These are phyloP conservation scores for Lagopus muta DNA, from an alignment of 2,113 vertebrate species.

Conservation along the genomic window DNA sequence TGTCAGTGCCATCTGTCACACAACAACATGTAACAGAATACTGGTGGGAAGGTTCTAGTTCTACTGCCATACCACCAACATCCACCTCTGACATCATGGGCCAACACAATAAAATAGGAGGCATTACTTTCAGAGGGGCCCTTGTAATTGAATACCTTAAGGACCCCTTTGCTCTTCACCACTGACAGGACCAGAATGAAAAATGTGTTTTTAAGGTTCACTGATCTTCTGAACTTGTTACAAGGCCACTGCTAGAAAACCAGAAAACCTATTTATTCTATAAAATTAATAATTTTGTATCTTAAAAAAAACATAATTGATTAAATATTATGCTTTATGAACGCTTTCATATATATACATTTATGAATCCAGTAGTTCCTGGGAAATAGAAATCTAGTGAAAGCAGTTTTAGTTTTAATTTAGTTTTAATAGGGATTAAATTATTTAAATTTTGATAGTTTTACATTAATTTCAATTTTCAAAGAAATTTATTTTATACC, in stretches of 20 bases:
- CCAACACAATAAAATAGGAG: no score
- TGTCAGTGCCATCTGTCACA: no score
- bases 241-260: neutral
- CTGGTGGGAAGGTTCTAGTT: no score
- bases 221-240: neutral
- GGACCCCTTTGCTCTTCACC: neutral
- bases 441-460: neutral
- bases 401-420: neutral
- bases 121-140: no score
- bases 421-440: neutral
- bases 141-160: no score
- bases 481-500: neutral
- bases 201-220: neutral
- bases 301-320: neutral
- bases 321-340: neutral
- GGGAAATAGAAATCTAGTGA: neutral
- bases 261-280: neutral
- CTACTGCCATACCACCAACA: no score
- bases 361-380: neutral
- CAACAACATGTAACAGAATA: no score
- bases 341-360: neutral
- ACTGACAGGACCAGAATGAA: neutral
- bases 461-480: neutral
- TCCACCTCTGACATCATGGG: no score
- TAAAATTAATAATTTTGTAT: neutral